Evolutionary conservation across 2,888 invertebrate species (phyloP).

Genomic region (Mechanitis mazaeus): DNA sequence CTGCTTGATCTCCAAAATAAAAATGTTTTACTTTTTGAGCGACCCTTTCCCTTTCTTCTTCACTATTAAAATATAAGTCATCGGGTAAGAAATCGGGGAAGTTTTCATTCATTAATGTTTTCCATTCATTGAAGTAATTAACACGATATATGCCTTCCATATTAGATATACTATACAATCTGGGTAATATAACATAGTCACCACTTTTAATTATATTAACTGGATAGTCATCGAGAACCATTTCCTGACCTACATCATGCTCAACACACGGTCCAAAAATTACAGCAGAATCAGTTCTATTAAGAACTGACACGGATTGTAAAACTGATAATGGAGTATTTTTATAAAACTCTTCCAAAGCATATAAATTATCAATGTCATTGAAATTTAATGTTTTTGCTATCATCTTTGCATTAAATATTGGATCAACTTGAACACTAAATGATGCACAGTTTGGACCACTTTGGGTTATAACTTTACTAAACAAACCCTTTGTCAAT

Average conservation of each 20-base stretch:
- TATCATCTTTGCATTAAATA: constrained; percentile 40
- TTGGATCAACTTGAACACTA: constrained; percentile 40
- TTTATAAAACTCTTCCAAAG: constrained; percentile 46
- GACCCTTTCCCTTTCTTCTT: constrained; percentile 37
- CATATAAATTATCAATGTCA: constrained; percentile 36
- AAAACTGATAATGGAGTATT: constrained; percentile 35
- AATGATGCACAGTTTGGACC: constrained; percentile 37
- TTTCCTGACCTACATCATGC: constrained; percentile 32
- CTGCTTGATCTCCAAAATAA: constrained; percentile 36
- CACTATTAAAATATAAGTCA: constrained; percentile 39
- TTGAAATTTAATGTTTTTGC: constrained; percentile 37
- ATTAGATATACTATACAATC: constrained; percentile 41
- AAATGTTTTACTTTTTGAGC: constrained; percentile 37
- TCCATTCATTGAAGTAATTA: constrained; percentile 34
- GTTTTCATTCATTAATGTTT: constrained; percentile 39
- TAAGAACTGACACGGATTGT: constrained; percentile 18
- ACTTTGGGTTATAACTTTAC: constrained; percentile 48
- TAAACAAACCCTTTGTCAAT: constrained; percentile 40
- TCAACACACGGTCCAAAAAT: constrained; percentile 37
- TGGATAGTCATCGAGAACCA: constrained; percentile 40
- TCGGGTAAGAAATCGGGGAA: constrained; percentile 47
- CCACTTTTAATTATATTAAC: constrained; percentile 37
- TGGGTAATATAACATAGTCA: constrained; percentile 37
- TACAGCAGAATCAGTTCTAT: constrained; percentile 28
- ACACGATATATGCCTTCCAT: constrained; percentile 37